Base-by-base conservation (phyloP, 1,140 invertebrate species). In the Zaprionus africanus region DNA sequence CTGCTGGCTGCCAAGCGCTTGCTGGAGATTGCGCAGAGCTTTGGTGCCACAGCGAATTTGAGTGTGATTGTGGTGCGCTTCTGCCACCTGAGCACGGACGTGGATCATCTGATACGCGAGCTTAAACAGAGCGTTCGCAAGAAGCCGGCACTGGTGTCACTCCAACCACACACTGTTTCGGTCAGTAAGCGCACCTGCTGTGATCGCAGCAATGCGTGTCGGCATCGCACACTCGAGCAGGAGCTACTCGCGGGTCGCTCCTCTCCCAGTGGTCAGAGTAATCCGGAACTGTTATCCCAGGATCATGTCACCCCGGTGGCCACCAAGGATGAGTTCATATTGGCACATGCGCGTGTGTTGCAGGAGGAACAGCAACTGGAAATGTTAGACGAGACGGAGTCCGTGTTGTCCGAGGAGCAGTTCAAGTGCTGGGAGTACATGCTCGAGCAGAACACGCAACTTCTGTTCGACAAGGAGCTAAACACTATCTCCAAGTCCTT, bases 351-450 rank as follows among this genome's bases (percentile, higher is more conserved):
- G 1, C 84, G 90, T 1, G 84, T 92, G 82, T 93, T 66, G 81
- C 94, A 75, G 94, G 95, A 95, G 82, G 94, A 95, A 84, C 88
- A 91, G 62, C 92, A 93, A 60, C 93, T 94, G 36, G 78, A 95
- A 95, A 81, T 95, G 95, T 59, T 92, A 54, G 94, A 95, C 63
- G 95, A 95, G 93, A 96, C 92, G 70, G 95, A 94, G 93, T 95
- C 84, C 53, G 94, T 85, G 78, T 92, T 91, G 84, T 96, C 96
- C 5, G 97, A 97, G 78, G 97, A 98, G 87, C 97, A 97, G 88
- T 97, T 97, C 83, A 96, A 97, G 77, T 97, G 97, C 82, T 98
- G 97, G 97, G 97, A 98, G 80, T 98, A 98, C 82, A 98, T 98
- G 96, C 91, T 98, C 19, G 97, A 98, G 85, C 96, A 98, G 92